Evolutionary conservation across 2,113 vertebrate genomes (phyloP), one percentile per base, ranked within the genome.

Genomic region (Trachemys scripta): DNA sequence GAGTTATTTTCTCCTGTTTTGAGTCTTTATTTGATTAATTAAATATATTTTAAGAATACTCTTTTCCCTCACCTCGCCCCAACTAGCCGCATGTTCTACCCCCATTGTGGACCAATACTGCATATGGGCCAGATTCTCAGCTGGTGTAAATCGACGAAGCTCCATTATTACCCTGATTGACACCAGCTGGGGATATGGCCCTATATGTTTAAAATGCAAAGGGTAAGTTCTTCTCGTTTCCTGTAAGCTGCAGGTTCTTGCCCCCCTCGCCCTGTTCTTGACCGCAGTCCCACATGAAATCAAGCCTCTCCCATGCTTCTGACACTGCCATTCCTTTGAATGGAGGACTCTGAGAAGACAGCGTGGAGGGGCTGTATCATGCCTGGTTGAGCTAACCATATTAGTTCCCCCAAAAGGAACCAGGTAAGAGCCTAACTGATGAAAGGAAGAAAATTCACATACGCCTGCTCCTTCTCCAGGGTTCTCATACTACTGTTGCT

Each of bases 351-450:
- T 29, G 0, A 0, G 17, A 17, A 38, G 35, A n/a, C n/a, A 22
- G n/a, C 5, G 8, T 38, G 65, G n/a, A n/a, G 72, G 38, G 38
- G n/a, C 17, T 75, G 17, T 22, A 92, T 94, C 59, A 4, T 35
- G 78, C 19, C 9, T 62, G 25, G 31, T 14, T 85, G 38, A 19
- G 38, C 79, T 49, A 89, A 20, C 2, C 0, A 0, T 1, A 0
- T 80, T 12, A 56, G n/a, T 2, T 53, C 62, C 62, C 29, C 6
- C 47, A 2, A 14, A 14, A 65, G 54, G 57, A 8, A 35, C 5
- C 72, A 72, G 10, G 2, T 59, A 2, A 12, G n/a, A 80, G 10
- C 3, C 90, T 10, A 75, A 8, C 14, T 42, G 1, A 7, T 11
- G 35, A 42, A 24, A 8, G 4, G 57, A 54, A 0, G 0, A 4